Conservation (phyloP, 2,797 vertebrate species). For the Potorous gilbertii region DNA sequence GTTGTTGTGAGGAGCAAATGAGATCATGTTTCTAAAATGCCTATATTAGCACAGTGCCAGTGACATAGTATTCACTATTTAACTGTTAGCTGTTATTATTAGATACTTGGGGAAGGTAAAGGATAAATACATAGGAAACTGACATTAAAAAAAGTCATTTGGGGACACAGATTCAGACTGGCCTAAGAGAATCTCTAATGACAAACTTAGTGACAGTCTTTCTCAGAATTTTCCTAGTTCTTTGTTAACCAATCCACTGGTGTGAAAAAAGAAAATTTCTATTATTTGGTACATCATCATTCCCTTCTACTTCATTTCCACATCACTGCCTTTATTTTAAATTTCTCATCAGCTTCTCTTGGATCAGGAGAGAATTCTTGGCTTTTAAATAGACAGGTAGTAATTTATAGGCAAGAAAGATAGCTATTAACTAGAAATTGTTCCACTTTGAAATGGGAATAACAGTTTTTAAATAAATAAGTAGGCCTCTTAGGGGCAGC, state of each 20-base stretch:
- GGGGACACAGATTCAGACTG: background rate
- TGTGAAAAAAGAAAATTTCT: slow-evolving; percentile 20
- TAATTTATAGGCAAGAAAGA: slow-evolving; percentile 29
- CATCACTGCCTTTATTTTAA: background rate
- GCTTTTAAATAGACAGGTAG: background rate
- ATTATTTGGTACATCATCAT: slow-evolving; percentile 2
- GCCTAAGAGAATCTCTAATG: background rate
- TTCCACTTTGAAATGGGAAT: slow-evolving; percentile 20
- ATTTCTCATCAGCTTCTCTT: slow-evolving; percentile 18
- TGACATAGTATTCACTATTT: background rate
- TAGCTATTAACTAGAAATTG: slow-evolving; percentile 21
- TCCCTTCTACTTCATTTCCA: slow-evolving; percentile 7
- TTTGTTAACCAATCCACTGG: background rate
- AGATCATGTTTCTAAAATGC: background rate
- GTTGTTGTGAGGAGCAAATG: background rate
- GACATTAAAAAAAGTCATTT: background rate
- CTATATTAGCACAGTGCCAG: background rate
- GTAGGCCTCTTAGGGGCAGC: background rate
- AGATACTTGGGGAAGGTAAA: background rate
- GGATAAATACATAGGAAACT: background rate
- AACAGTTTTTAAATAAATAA: slow-evolving; percentile 8
- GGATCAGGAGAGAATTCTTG: slow-evolving; percentile 31
- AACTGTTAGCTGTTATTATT: background rate
- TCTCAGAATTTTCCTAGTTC: background rate
- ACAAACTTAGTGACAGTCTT: no score